A percentile compares a stretch with the other conserved stretches of the same genome.
These are phyloP conservation scores for Girardinichthys multiradiatus DNA, from an alignment of 2,113 vertebrate species.

Conservation along the genomic window DNA sequence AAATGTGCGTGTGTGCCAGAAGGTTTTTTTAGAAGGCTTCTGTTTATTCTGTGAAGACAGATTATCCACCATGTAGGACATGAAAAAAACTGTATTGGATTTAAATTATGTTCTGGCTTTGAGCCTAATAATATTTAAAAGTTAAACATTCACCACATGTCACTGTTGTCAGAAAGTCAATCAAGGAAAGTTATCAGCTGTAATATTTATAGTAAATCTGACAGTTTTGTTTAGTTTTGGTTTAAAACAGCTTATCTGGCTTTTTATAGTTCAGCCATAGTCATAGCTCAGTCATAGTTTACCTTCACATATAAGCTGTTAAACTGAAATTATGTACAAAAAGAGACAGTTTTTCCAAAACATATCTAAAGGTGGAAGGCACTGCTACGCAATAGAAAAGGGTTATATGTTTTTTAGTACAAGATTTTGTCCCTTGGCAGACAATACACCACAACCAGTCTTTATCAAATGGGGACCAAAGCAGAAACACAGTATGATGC, in stretches of 20 bases:
- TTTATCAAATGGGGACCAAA: no score
- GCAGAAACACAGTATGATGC: no score
- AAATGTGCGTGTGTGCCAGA: conserved; percentile 17
- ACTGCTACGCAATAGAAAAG: not conserved
- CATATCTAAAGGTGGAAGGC: not conserved
- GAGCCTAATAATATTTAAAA: not conserved
- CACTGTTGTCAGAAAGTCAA: not conserved
- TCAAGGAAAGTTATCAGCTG: not conserved
- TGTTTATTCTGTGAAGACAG: conserved; percentile 44
- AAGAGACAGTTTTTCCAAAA: not conserved
- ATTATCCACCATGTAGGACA: conserved; percentile 28
- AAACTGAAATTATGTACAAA: not conserved
- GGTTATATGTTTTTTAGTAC: not conserved
- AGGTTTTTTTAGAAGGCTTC: conserved; percentile 27
- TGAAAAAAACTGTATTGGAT: conserved; percentile 17
- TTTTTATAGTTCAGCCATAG: not conserved
- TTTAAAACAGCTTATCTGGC: not conserved
- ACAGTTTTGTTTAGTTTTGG: not conserved
- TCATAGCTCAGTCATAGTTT: not conserved
- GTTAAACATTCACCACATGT: not conserved
- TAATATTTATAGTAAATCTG: not conserved
- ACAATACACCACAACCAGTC: no score
- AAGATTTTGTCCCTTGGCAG: not conserved
- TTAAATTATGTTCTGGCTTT: not conserved
- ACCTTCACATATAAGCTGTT: not conserved